These are phyloP conservation scores for Micromussa lordhowensis DNA, from an alignment of 92 coral and sea anemone species.

Conservation along the genomic window DNA sequence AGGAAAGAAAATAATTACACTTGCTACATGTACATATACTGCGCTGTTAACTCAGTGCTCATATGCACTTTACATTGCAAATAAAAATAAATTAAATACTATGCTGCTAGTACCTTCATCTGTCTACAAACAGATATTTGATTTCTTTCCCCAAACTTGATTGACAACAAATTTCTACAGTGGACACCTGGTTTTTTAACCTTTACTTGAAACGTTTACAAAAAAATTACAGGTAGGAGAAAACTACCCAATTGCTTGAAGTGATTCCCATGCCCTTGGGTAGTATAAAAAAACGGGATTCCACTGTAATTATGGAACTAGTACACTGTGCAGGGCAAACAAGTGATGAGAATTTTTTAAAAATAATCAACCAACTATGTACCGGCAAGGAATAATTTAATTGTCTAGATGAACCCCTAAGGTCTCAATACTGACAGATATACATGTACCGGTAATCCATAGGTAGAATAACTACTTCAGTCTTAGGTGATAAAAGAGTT, in stretches of 20 bases:
- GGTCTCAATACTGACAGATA: not conserved
- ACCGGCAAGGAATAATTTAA: not conserved
- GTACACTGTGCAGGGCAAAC: not conserved
- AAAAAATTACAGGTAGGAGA: too few species aligned
- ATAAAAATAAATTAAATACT: constrained; percentile 10
- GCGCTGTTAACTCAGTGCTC: not conserved
- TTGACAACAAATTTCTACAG: not conserved
- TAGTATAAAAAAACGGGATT: too few species aligned
- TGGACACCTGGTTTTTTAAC: too few species aligned
- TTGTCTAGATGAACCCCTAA: not conserved
- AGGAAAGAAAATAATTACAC: too few species aligned
- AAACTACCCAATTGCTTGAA: too few species aligned
- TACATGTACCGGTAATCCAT: too few species aligned
- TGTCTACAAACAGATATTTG: not conserved
- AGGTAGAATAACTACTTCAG: not conserved
- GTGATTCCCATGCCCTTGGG: too few species aligned
- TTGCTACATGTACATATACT: not conserved
- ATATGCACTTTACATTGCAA: not conserved
- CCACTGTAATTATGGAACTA: not conserved
- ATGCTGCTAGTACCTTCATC: not conserved
- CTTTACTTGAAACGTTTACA: too few species aligned
- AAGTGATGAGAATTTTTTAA: not conserved
- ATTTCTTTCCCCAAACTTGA: not conserved
- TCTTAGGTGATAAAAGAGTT: not conserved
- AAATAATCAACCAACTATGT: not conserved